Conservation (phyloP, 2,888 invertebrate genomes). For the Drosophila histrio region DNA sequence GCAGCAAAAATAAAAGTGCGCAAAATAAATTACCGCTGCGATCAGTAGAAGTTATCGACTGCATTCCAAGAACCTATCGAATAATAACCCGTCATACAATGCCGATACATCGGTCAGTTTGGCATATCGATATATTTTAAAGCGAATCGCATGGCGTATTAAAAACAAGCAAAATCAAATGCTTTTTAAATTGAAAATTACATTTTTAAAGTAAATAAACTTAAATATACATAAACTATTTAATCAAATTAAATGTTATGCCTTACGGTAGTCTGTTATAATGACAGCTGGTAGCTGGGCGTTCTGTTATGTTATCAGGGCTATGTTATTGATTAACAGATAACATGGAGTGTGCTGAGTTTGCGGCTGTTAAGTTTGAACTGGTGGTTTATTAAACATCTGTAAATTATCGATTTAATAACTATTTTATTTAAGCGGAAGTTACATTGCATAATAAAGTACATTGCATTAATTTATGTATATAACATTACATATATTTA, state of each 20-base stretch:
- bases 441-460: no score
- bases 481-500: no score
- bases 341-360: neutral
- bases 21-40: constrained; percentile 64
- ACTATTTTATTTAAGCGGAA: neutral
- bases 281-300: neutral
- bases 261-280: constrained; percentile 10
- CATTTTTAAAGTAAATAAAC: neutral
- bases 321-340: neutral
- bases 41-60: constrained; percentile 46
- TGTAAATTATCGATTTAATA: neutral
- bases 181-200: neutral
- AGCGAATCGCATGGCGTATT: neutral
- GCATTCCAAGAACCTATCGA: constrained; percentile 30
- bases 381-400: neutral
- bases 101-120: constrained; percentile 20
- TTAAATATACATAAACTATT: neutral
- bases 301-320: neutral
- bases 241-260: neutral
- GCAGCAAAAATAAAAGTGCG: constrained; percentile 36
- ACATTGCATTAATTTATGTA: no score
- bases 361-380: neutral
- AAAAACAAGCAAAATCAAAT: neutral
- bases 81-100: neutral
- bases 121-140: constrained; percentile 18